Evolutionary conservation across 2,888 invertebrate species (phyloP).

Genomic region (Trichogramma dendrolimi): DNA sequence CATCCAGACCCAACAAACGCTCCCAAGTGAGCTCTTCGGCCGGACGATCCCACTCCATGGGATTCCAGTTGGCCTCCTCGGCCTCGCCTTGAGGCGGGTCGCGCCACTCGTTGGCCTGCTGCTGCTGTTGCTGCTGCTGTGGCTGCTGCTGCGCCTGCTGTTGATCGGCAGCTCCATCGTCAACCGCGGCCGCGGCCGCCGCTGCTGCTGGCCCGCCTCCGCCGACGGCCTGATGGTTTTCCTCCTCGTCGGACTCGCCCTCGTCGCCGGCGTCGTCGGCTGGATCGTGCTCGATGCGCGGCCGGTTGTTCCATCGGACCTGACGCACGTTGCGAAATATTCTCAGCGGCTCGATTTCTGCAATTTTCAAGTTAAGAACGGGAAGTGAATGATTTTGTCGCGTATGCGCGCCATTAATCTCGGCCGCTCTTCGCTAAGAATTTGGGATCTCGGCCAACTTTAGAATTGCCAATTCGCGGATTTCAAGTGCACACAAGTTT

Average conservation of each 20-base stretch:
- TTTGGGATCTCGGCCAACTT: too few species aligned
- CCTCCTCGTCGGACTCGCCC: not conserved
- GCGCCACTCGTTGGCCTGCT: conserved; percentile 24
- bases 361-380: too few species aligned
- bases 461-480: too few species aligned
- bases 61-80: conserved; percentile 92
- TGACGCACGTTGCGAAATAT: too few species aligned
- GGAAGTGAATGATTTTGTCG: too few species aligned
- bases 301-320: too few species aligned
- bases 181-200: conserved; percentile 36
- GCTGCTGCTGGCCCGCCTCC: conserved; percentile 30
- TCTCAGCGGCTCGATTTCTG: too few species aligned
- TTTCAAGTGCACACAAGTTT: too few species aligned
- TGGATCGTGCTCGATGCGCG: too few species aligned
- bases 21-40: conserved; percentile 99
- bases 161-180: conserved; percentile 38
- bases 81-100: conserved; percentile 56
- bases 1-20: conserved; percentile 88
- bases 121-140: conserved; percentile 39
- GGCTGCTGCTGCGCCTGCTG: conserved; percentile 35
- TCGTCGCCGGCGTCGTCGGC: not conserved
- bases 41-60: conserved; percentile 97
- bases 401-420: too few species aligned
- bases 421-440: too few species aligned
- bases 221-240: not conserved